Evolutionary conservation across 2,888 invertebrate species (phyloP).

Genomic region (Oasisia sp.): DNA sequence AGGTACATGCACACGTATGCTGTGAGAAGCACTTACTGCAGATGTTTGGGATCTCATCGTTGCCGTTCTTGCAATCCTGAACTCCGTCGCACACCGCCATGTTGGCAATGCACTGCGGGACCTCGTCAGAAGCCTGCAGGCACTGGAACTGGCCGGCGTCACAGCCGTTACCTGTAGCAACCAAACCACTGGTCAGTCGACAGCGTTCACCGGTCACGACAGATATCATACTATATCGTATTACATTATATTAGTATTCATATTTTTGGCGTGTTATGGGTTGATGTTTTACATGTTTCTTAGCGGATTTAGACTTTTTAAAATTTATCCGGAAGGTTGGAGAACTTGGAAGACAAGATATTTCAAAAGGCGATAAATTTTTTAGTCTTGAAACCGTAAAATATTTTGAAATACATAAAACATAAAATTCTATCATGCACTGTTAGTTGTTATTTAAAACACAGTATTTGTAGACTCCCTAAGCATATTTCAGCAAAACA

Average conservation of each 20-base stretch:
- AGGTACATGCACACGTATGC: too few species aligned
- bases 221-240: too few species aligned
- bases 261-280: too few species aligned
- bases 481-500: not conserved
- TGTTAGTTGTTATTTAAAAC: not conserved
- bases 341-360: not conserved
- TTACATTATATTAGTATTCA: too few species aligned
- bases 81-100: constrained; percentile 22
- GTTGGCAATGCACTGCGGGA: constrained; percentile 14
- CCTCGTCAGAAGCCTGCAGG: constrained; percentile 18
- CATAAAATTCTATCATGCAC: not conserved
- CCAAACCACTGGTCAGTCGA: not conserved
- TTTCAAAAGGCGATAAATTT: too few species aligned
- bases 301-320: too few species aligned
- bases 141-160: constrained; percentile 1
- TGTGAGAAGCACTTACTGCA: not conserved
- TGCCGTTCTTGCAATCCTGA: not conserved
- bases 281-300: too few species aligned
- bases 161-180: constrained; percentile 25
- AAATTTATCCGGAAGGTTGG: too few species aligned
- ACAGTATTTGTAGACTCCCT: not conserved
- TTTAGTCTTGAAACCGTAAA: not conserved
- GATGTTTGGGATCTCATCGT: not conserved
- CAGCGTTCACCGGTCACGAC: too few species aligned
- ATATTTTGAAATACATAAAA: not conserved